Conservation (phyloP, 2,888 invertebrate genomes). For the Tholera decimalis region DNA sequence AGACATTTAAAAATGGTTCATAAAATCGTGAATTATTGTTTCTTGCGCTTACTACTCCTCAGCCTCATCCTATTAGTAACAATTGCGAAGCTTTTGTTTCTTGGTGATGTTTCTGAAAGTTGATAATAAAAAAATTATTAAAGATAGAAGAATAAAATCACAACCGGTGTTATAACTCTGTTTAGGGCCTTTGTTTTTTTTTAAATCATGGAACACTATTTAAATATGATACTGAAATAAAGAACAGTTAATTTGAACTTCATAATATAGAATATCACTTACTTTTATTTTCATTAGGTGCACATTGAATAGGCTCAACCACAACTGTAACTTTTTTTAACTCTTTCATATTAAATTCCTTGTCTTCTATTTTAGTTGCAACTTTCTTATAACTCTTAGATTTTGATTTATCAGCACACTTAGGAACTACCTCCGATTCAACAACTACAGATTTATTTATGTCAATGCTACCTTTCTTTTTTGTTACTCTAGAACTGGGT, state of each 20-base stretch:
- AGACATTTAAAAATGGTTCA: conserved; percentile 21
- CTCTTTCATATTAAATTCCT: conserved; percentile 69
- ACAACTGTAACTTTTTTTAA: conserved; percentile 71
- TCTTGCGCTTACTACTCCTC: conserved; percentile 81
- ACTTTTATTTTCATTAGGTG: conserved; percentile 49
- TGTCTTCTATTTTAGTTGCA: conserved; percentile 68
- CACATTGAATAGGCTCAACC: conserved; percentile 40
- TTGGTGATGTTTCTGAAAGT: conserved; percentile 76
- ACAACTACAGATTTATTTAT: conserved; percentile 55
- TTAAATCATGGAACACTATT: neutral
- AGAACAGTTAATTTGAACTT: neutral
- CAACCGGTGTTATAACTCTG: neutral
- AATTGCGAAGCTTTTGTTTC: conserved; percentile 63
- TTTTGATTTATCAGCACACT: conserved; percentile 67
- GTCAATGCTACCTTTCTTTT: conserved; percentile 68
- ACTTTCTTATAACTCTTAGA: conserved; percentile 66
- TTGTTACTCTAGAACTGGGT: conserved; percentile 65
- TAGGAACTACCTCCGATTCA: conserved; percentile 61
- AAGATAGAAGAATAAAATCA: neutral
- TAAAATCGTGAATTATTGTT: conserved; percentile 46
- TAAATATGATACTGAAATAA: neutral
- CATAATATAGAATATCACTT: conserved; percentile 26
- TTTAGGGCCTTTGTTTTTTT: neutral
- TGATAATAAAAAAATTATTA: conserved; percentile 28
- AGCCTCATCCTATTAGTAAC: conserved; percentile 77